These are phyloP conservation scores for Cavia porcellus DNA, from an alignment of 2,113 vertebrate species.

Conservation along the genomic window DNA sequence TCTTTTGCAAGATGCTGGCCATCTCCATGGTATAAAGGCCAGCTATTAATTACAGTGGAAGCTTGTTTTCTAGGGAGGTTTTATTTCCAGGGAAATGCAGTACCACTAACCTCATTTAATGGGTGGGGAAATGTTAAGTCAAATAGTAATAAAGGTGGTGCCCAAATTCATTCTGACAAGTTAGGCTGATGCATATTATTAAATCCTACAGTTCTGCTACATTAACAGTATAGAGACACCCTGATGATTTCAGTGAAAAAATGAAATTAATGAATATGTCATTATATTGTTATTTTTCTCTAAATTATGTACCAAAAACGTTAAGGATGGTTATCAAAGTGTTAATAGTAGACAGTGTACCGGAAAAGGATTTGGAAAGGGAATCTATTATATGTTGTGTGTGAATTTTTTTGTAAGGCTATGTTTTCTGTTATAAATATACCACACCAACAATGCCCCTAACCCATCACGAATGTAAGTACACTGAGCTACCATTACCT, in stretches of 20 bases:
- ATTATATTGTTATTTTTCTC: neutral
- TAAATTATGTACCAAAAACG: neutral
- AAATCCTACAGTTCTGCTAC: neutral
- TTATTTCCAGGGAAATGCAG: neutral
- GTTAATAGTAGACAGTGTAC: neutral
- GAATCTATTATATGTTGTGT: neutral
- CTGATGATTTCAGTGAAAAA: neutral
- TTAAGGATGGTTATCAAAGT: neutral
- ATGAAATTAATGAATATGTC: neutral
- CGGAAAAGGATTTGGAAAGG: neutral
- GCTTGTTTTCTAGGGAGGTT: neutral
- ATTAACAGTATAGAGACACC: neutral
- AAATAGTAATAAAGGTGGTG: neutral
- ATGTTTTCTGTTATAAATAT: neutral
- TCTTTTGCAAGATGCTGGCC: neutral
- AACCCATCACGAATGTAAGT: neutral
- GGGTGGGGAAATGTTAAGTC: neutral
- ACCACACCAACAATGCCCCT: neutral
- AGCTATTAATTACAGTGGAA: neutral
- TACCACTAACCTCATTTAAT: neutral
- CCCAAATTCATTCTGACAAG: neutral
- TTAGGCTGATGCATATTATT: neutral
- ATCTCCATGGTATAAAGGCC: neutral
- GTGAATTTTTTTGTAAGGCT: neutral
- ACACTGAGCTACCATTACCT: neutral